Conservation (phyloP, 2,797 vertebrate genomes). For the Molossus molossus region DNA sequence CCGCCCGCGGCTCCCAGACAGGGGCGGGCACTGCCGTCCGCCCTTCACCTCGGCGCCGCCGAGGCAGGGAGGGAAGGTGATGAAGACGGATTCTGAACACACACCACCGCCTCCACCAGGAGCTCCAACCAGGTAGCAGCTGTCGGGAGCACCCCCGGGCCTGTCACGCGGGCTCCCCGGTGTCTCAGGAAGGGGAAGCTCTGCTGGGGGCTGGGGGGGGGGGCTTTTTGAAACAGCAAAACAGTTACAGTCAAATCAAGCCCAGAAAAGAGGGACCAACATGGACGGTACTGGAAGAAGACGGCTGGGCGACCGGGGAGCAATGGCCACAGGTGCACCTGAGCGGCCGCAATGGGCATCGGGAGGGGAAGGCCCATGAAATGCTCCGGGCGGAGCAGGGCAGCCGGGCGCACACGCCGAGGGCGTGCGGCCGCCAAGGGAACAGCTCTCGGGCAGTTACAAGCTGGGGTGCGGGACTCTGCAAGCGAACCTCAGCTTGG, state of each 20-base stretch:
- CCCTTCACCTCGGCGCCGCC: not conserved
- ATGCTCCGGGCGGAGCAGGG: too few relatives aligned
- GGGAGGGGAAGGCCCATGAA: not conserved
- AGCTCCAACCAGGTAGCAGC: too few relatives aligned
- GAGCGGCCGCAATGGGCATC: fast-evolving
- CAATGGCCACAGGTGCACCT: fast-evolving
- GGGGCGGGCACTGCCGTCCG: not conserved
- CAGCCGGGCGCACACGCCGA: not conserved
- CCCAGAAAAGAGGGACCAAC: not conserved
- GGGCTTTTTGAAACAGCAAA: not conserved
- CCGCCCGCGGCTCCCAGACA: not conserved
- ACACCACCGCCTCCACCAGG: not conserved
- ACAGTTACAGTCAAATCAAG: not conserved
- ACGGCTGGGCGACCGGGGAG: too few relatives aligned
- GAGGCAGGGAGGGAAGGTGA: not conserved
- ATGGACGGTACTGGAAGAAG: not conserved
- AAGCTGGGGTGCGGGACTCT: not conserved
- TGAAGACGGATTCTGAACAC: not conserved
- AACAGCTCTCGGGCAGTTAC: not conserved
- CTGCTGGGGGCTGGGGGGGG: not conserved
- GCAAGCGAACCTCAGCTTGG: not conserved
- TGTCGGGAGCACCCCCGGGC: not conserved
- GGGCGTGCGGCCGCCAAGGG: fast-evolving
- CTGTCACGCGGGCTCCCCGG: not conserved
- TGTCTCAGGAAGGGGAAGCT: not conserved